phyloP scores from a whole-genome alignment of 2,113 vertebrate genomes.

The Phalacrocorax carbo region DNA sequence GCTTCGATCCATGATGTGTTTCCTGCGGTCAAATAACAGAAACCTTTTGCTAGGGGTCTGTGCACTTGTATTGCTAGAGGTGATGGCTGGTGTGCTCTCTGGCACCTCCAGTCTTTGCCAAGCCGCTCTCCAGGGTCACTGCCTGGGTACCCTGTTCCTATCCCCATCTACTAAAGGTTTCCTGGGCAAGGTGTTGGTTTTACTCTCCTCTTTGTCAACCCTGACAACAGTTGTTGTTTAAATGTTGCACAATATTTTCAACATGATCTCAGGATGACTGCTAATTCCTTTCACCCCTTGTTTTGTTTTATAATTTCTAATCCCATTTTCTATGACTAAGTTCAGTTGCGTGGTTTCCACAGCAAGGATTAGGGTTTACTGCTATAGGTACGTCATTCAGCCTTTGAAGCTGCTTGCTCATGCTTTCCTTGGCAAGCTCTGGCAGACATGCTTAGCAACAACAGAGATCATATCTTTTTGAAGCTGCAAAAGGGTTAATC shows the following conservation, averaged over 20 bases:
- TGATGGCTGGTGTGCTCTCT: neutral
- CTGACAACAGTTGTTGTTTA: neutral
- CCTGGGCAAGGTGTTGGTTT: neutral
- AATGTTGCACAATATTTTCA: conserved; percentile 39
- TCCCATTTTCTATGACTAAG: conserved; percentile 45
- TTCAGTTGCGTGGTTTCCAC: conserved; percentile 22
- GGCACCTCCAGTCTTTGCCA: neutral
- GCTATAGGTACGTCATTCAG: conserved; percentile 34
- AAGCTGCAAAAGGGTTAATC: conserved; percentile 45
- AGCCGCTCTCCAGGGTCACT: neutral
- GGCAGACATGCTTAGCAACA: neutral
- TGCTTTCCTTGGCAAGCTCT: conserved; percentile 50
- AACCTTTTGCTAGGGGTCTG: neutral
- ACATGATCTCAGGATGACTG: neutral
- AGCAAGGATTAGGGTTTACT: conserved; percentile 31
- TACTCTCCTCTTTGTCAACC: neutral
- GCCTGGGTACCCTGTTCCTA: neutral
- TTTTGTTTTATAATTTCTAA: conserved; percentile 48
- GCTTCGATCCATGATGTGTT: neutral
- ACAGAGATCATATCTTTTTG: neutral
- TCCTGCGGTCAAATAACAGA: neutral
- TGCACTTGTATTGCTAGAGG: neutral
- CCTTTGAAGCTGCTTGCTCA: conserved; percentile 62
- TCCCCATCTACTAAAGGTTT: neutral
- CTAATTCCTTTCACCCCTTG: neutral